Evolutionary conservation across 2,888 invertebrate genomes (phyloP), one percentile per base, ranked within the genome.

Genomic region (Acleris sparsana): DNA sequence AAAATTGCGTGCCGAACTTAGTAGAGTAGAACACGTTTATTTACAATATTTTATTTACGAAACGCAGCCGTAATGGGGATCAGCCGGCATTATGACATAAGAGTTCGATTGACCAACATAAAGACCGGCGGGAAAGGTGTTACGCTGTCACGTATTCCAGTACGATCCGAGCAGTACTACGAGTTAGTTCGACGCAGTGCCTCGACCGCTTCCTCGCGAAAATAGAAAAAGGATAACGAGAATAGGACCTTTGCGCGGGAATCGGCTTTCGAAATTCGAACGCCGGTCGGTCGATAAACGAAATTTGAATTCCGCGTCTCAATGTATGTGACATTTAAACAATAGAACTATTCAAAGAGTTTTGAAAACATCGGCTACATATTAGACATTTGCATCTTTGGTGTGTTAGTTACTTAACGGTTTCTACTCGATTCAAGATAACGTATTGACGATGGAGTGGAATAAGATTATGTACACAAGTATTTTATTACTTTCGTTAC

Each of bases 61-160:
- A 66, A 66, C 53, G 22, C 52, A 62, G 52, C 61, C 22, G 53
- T 53, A 66, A 66, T 62, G 61, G 66, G 66, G 66, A 66, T 66
- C 62, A 66, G 61, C 66, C 57, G 57, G 67, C 67, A 62, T 59
- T 71, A 70, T 78, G 75, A 79, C 74, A 77, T 76, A 79, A 79
- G 69, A 72, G 59, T 72, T 61, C 70, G 73, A 74, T 77, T 80
- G 78, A 75, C 76, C 76, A 75, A 79, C 77, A 68, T 73, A 65
- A 53, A 65, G 57, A 69, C 73, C 59, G 69, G 63, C 68, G 66
- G 69, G 58, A 67, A 69, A 70, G 67, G 62, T 63, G 60, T 68
- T 71, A 70, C 70, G 69, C 71, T 73, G 68, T 66, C 68, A 72
- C 62, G 71, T 61, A 70, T 62, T 68, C 66, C 71, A 70, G 71